A percentile compares a stretch with the other conserved stretches of the same genome.
These are phyloP conservation scores for Anas capensis DNA, from an alignment of 2,797 vertebrate genomes.

Conservation along the genomic window DNA sequence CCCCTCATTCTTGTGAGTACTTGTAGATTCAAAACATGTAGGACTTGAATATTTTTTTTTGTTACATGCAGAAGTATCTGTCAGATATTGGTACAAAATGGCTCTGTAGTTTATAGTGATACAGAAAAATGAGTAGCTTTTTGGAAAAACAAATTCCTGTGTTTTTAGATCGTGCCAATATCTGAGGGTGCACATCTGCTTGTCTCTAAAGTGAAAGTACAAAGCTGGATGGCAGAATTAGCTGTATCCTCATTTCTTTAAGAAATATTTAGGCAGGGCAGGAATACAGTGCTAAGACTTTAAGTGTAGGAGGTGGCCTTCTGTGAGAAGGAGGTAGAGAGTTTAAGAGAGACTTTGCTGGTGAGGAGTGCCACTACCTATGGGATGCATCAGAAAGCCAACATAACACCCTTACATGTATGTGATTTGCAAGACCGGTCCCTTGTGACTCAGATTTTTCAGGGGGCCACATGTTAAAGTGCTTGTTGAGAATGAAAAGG, in stretches of 20 bases:
- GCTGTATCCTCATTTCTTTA: background rate
- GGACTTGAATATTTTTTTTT: background rate
- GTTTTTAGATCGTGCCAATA: background rate
- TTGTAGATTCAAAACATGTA: background rate
- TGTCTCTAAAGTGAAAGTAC: background rate
- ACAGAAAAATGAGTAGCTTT: background rate
- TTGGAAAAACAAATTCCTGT: background rate
- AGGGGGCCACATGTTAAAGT: background rate
- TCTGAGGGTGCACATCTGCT: background rate
- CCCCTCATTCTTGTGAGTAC: background rate
- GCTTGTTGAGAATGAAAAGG: background rate
- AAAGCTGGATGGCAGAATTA: background rate
- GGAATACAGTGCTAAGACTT: background rate
- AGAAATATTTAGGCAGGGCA: background rate
- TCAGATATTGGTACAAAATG: background rate
- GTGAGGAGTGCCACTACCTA: fast-evolving
- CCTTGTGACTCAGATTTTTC: background rate
- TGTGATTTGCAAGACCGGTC: background rate
- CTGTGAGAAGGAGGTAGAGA: background rate
- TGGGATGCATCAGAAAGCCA: background rate
- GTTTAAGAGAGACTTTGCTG: background rate
- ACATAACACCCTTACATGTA: fast-evolving
- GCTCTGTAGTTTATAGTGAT: background rate
- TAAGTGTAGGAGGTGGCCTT: background rate
- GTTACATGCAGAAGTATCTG: background rate